Base-by-base conservation (phyloP, 2,888 invertebrate species). In the Campoplex nolae region DNA sequence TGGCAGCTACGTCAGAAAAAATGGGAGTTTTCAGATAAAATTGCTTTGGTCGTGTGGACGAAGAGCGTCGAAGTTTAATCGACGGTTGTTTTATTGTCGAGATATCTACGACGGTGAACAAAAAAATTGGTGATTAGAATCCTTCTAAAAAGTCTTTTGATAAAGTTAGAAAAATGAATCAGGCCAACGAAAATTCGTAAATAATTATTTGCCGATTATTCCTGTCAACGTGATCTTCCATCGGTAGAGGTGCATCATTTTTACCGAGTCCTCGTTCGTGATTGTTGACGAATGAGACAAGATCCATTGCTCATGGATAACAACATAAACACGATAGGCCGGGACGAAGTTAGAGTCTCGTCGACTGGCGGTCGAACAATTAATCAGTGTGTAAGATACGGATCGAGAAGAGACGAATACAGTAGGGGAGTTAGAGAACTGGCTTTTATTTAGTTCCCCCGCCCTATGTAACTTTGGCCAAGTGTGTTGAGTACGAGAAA, bases 31-130 rank as follows among this genome's bases (percentile, higher is more conserved):
- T 11, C 58, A 35, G n/a, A 42, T 51, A 42, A 75, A 58, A 18
- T 38, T 32, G 48, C 32, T 32, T 65, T 78, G 58, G 73, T 73
- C 73, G 58, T 70, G 58, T 68, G 54, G 67, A 84, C 76, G 78
- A 84, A 84, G 86, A 48, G 51, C n/a, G 74, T 83, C 85, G 82
- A 88, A 90, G 90, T 89, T 90, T 89, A 91, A 91, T 91, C 89
- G 89, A 91, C 90, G 80, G 51, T 56, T 71, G 87, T 83, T 89
- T 90, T 92, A 91, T 92, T 92, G 90, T 77, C 88, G 90, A 77
- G 83, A 85, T 88, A 92, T 92, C 92, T 91, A 88, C 88, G 58
- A 90, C 89, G 87, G 85, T 42, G 32, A 23, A n/a, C 48, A 23
- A n/a, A 3, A 23, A 45, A 68, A 48, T 78, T 82, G 65, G 38